These are phyloP conservation scores for Liparis tanakae DNA, from an alignment of 2,797 vertebrate genomes.

Conservation along the genomic window DNA sequence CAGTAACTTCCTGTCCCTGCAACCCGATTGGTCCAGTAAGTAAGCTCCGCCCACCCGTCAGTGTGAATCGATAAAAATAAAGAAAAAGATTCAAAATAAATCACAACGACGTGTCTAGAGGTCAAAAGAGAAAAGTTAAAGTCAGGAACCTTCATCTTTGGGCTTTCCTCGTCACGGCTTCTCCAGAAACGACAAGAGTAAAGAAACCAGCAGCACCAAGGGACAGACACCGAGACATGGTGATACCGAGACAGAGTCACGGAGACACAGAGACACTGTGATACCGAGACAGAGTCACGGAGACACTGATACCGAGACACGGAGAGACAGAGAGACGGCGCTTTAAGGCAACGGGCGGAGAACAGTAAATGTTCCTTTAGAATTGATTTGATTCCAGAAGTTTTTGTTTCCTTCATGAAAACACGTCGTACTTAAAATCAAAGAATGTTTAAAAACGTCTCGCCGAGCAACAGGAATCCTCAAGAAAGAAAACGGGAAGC, in stretches of 20 bases:
- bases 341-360: slow-evolving; percentile 59
- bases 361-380: background rate
- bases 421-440: background rate
- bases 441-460: background rate
- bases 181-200: background rate
- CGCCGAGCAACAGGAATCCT: background rate
- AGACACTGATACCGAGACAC: too few species aligned
- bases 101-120: background rate
- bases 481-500: background rate
- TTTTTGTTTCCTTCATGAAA: background rate
- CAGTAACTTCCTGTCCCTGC: slow-evolving; percentile 38
- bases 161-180: background rate
- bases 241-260: too few species aligned
- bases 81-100: background rate
- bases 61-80: slow-evolving; percentile 1
- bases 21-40: slow-evolving; percentile 50
- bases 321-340: background rate
- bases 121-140: background rate
- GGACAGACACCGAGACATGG: background rate
- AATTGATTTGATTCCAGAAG: background rate
- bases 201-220: background rate
- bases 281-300: too few species aligned
- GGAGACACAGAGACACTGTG: too few species aligned
- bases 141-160: background rate
- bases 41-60: slow-evolving; percentile 18